Evolutionary conservation across 2,113 vertebrate species (phyloP).

Genomic region (Paralichthys olivaceus): DNA sequence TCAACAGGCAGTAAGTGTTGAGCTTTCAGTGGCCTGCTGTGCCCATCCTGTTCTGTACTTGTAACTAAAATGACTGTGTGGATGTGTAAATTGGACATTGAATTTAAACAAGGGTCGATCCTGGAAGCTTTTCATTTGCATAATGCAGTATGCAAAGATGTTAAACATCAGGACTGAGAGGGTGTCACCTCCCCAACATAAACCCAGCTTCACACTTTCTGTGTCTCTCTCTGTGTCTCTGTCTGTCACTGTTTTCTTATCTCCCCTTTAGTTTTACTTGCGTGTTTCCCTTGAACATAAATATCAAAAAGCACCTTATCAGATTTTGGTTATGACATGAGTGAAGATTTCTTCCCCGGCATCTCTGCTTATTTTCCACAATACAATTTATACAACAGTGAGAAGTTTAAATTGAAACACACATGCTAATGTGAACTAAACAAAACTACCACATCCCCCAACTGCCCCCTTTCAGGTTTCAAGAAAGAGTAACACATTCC

Average conservation of each 20-base stretch:
- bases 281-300: not conserved
- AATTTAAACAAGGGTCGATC: not conserved
- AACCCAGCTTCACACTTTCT: not conserved
- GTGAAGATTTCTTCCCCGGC: not conserved
- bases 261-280: not conserved
- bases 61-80: not conserved
- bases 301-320: not conserved
- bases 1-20: not conserved
- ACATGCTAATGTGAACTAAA: too few species aligned
- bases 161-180: not conserved
- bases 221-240: not conserved
- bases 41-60: too few species aligned
- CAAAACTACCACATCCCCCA: not conserved
- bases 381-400: too few species aligned
- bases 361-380: not conserved
- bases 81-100: constrained; percentile 20
- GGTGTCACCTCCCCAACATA: not conserved
- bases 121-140: constrained; percentile 23
- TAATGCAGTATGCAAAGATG: constrained; percentile 7
- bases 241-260: not conserved
- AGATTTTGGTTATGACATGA: not conserved
- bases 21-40: not conserved
- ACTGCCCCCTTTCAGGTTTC: constrained; percentile 36
- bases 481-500: constrained; percentile 62
- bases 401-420: not conserved